Percentiles rank a stretch among this genome's conserved stretches.
These are phyloP conservation scores for Ypsolopha sequella DNA, from an alignment of 2,888 invertebrate species.

Conservation along the genomic window DNA sequence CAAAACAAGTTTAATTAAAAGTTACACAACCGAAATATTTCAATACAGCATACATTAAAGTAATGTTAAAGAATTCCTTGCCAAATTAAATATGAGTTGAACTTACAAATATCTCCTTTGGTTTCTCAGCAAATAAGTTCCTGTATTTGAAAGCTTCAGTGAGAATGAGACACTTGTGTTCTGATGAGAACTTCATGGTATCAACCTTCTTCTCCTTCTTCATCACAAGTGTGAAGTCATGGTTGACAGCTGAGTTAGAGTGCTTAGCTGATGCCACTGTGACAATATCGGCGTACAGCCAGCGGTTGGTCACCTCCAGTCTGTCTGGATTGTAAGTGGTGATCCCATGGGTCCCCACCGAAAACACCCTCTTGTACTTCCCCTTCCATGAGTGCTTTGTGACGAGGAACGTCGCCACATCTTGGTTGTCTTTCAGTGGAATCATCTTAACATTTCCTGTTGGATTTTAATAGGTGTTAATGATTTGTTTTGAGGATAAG, in stretches of 20 bases:
- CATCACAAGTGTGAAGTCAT: slow-evolving; percentile 86
- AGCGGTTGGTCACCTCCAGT: slow-evolving; percentile 86
- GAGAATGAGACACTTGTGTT: slow-evolving; percentile 91
- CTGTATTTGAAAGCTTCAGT: slow-evolving; percentile 90
- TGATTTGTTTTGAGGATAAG: neutral
- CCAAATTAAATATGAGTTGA: neutral
- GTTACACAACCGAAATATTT: no score
- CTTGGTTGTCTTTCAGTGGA: slow-evolving; percentile 92
- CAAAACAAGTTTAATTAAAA: no score
- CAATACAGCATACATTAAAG: neutral
- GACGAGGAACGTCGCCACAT: slow-evolving; percentile 96
- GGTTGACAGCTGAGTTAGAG: slow-evolving; percentile 62
- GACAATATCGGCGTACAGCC: slow-evolving; percentile 87
- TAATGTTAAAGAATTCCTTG: neutral
- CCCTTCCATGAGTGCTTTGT: slow-evolving; percentile 99
- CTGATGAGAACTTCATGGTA: slow-evolving; percentile 96
- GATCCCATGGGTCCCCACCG: slow-evolving; percentile 94
- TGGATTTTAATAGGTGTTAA: neutral
- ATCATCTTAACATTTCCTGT: slow-evolving; percentile 77
- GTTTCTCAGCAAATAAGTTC: slow-evolving; percentile 84
- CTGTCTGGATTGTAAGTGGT: slow-evolving; percentile 92
- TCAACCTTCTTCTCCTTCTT: slow-evolving; percentile 93
- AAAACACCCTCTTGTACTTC: slow-evolving; percentile 98
- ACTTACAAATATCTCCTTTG: slow-evolving; percentile 82
- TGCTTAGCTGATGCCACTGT: slow-evolving; percentile 75